Evolutionary conservation across 2,797 vertebrate genomes (phyloP).

Genomic region (Molossus alvarezi): DNA sequence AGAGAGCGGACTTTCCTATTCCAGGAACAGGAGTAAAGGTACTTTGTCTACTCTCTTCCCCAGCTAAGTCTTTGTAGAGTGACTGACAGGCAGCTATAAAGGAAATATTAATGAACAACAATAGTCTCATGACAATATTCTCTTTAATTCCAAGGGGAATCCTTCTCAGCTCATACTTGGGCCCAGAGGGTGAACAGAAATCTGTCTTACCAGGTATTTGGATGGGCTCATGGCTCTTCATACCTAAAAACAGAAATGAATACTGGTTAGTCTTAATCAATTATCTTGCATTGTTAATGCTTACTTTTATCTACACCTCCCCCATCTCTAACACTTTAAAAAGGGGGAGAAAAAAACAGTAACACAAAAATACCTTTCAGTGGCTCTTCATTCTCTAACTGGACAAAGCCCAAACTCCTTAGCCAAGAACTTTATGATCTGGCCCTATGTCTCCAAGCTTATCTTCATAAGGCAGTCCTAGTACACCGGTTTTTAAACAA

Average conservation of each 20-base stretch:
- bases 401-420: background rate
- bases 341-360: background rate
- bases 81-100: background rate
- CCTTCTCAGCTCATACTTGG: background rate
- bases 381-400: background rate
- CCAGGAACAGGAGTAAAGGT: background rate
- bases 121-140: background rate
- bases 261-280: conserved; percentile 23
- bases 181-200: conserved; percentile 45
- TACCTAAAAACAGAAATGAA: conserved; percentile 69
- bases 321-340: background rate
- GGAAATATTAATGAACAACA: background rate
- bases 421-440: background rate
- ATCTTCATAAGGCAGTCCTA: background rate
- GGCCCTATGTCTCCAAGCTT: background rate
- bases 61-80: background rate
- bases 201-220: conserved; percentile 74
- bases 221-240: conserved; percentile 47
- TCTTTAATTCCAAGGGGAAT: background rate
- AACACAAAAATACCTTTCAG: background rate
- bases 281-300: background rate
- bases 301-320: background rate
- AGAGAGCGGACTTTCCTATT: background rate
- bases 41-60: background rate
- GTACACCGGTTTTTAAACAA: background rate